Base-by-base conservation (phyloP, 1,140 invertebrate species). In the Drosophila mauritiana region DNA sequence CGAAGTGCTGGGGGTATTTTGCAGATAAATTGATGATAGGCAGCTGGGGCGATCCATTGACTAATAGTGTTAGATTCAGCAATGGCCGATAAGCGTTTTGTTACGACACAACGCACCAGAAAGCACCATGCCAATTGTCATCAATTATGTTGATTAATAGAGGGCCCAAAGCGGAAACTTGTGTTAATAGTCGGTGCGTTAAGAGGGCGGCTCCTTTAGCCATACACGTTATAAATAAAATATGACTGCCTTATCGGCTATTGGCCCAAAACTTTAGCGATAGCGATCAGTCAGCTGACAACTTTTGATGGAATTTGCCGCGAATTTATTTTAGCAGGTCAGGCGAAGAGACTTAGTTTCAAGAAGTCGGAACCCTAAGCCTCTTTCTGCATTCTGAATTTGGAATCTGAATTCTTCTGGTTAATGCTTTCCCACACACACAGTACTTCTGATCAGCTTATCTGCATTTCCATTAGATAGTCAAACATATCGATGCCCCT, bases 81-180 rank as follows among this genome's bases (percentile, higher is more conserved):
- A 68, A 70, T 61, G 51, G 73, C 77, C 73, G 81, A 85, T 85
- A 85, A 85, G 81, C 81, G 68, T 85, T 85, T 85, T 85, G 81
- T 85, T 78, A 58, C 54, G 49, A 67, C 72, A 67, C 61, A 51
- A 73, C 54, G 65, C 53, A 74, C 68, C 42, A 57, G 70, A 74
- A 83, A 62, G 49, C 56, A 55, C 57, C 46, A 52, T 42, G 45
- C 42, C 78, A 85, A 85, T 82, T 85, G 83, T 82, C 78, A 85
- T 85, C 82, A 85, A 85, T 85, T 85, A 85, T 85, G 80, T 78
- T 85, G 82, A 85, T 85, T 85, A 85, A 85, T 85, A 70, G 83
- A 17, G 46, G 52, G 49, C 62, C 62, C 25, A 61, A 45, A 72
- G 55, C 34, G 17, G 17, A n/a, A 25, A 55, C 57, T 62, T 58